Evolutionary conservation across 2,888 invertebrate species (phyloP), one percentile per base, ranked within the genome.

Genomic region (Steromphala cineraria): DNA sequence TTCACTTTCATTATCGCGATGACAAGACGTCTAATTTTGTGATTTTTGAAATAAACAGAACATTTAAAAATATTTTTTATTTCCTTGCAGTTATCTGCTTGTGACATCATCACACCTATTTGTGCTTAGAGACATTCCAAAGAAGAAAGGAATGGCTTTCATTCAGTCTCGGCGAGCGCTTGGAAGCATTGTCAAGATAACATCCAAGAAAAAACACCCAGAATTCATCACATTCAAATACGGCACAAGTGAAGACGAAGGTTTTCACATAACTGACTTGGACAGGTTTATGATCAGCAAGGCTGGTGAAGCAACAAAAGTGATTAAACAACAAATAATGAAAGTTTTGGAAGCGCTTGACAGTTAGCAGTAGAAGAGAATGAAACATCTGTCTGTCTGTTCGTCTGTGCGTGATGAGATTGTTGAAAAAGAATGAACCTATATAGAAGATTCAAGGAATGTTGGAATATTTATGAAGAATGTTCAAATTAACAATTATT

Each of bases 141-240:
- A 95, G 86, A 96, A 95, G 90, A 90, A 91, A 80, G 97, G 97
- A 0, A 95, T 95, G 86, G 98, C 97, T 0, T 96, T 97, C 92
- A 95, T 99, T 0, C 96, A 98, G 90, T 97, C 97, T 0, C 95
- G 97, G 84, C 95, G 98, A 80, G 97, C 97, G 0, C 94, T 99
- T 79, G 96, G 97, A 1, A 97, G 97, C 77, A 97, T 99, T 89
- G 97, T 99, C 10, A 98, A 98, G 94, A 99, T 99, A 84, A 99
- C 99, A 0, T 98, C 98, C 15, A 98, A 98, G 93, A 98, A 98
- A 93, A 96, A 96, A 80, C 97, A 97, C 93, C 98, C 99, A 0
- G 98, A 99, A 94, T 94, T 99, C 89, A 98, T 99, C 84, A 99
- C 99, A 0, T 99, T 99, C 93, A 98, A 98, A 93, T 99, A 99